phyloP scores from a whole-genome alignment of 2,888 invertebrate genomes.

The Cataglyphis cursor region DNA sequence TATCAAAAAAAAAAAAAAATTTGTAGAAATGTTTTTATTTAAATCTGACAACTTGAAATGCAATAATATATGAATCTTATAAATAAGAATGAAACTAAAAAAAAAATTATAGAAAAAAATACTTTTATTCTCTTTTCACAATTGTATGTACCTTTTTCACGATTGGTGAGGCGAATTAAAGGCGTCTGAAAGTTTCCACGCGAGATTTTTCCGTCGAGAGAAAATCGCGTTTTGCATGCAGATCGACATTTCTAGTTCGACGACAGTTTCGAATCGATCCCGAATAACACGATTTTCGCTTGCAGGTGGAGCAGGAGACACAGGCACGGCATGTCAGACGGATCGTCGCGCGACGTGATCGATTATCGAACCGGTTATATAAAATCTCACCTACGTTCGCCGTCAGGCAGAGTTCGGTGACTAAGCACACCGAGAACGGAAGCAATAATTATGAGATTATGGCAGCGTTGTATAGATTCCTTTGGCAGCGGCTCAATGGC shows the following conservation, averaged over 20 bases:
- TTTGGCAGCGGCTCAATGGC: neutral
- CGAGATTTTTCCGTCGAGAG: neutral
- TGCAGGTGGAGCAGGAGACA: constrained; percentile 94
- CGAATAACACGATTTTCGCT: constrained; percentile 64
- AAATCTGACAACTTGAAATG: neutral
- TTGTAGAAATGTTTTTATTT: neutral
- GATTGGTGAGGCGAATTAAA: neutral
- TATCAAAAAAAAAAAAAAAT: neutral
- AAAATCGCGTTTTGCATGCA: constrained; percentile 34
- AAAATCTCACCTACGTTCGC: constrained; percentile 96
- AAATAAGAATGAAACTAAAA: constrained; percentile 9
- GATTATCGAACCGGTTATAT: constrained; percentile 96
- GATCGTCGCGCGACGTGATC: constrained; percentile 90
- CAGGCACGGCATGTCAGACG: constrained; percentile 88
- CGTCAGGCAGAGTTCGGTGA: constrained; percentile 97
- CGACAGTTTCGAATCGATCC: neutral
- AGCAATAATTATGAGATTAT: constrained; percentile 13
- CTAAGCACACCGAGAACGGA: constrained; percentile 75
- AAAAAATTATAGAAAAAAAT: neutral
- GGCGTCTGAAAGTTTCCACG: constrained; percentile 35
- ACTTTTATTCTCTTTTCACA: neutral
- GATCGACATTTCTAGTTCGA: constrained; percentile 10
- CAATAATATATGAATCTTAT: neutral
- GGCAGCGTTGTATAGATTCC: neutral
- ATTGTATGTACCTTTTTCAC: neutral